A percentile compares a stretch with the other conserved stretches of the same genome.
These are phyloP conservation scores for Apis florea DNA, from an alignment of 1,140 invertebrate genomes.

Conservation along the genomic window DNA sequence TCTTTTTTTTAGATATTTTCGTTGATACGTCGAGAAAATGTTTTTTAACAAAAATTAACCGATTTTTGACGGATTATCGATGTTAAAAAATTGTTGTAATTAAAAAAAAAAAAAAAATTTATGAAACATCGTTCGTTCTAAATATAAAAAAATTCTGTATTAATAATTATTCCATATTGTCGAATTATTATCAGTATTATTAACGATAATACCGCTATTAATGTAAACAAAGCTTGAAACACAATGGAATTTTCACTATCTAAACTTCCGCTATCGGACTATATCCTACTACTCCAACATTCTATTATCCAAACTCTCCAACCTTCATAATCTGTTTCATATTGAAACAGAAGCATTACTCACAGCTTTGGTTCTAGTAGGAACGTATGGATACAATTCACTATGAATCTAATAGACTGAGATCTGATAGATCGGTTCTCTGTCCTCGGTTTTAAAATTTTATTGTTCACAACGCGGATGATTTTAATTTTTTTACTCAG, in stretches of 20 bases:
- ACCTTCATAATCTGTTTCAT: not conserved
- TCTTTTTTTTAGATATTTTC: too few species aligned
- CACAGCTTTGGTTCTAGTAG: not conserved
- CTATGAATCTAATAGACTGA: not conserved
- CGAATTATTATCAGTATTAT: not conserved
- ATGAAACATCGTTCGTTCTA: not conserved
- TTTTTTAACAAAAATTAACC: too few species aligned
- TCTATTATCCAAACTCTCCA: not conserved
- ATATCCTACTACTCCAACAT: not conserved
- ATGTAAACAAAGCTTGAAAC: not conserved
- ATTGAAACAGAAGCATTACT: not conserved
- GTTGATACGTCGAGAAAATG: too few species aligned
- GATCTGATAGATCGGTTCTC: not conserved
- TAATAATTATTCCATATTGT: not conserved
- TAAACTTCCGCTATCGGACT: not conserved
- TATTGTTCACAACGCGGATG: too few species aligned
- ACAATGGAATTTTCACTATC: not conserved
- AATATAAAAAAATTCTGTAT: not conserved
- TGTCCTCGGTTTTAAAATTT: not conserved
- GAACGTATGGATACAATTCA: too few species aligned
- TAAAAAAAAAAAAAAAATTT: not conserved
- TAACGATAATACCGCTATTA: not conserved
- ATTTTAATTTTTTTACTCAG: too few species aligned
- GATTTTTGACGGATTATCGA: too few species aligned
- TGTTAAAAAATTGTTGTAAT: too few species aligned